These are phyloP conservation scores for Prunella fulvescens DNA, from an alignment of 2,113 vertebrate species.

Conservation along the genomic window DNA sequence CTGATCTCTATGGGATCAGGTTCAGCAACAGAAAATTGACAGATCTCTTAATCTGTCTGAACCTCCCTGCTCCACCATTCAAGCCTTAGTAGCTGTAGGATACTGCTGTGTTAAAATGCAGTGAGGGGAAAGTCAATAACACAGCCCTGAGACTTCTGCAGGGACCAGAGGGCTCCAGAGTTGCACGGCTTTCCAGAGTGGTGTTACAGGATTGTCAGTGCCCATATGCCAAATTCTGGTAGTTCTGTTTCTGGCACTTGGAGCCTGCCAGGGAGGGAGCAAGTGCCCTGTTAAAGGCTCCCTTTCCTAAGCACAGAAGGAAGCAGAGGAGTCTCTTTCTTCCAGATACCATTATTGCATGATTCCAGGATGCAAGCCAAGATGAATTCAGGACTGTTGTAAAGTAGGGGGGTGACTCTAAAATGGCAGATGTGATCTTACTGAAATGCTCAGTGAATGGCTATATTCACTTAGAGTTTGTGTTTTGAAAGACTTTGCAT, in stretches of 20 bases:
- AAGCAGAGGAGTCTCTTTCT: neutral
- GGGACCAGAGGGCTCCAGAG: neutral
- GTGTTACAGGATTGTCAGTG: neutral
- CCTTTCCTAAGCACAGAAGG: neutral
- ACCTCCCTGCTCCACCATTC: neutral
- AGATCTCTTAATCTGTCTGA: neutral
- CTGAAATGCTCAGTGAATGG: neutral
- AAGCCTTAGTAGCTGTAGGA: neutral
- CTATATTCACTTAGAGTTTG: neutral
- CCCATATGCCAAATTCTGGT: neutral
- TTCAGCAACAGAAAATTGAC: too few species aligned
- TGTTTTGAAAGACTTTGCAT: neutral
- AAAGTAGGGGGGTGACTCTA: neutral
- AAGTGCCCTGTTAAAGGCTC: neutral
- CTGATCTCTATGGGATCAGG: neutral
- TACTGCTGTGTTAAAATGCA: fast-evolving
- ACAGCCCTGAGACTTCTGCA: neutral
- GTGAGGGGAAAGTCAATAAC: neutral
- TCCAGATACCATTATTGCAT: neutral
- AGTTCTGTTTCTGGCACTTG: neutral
- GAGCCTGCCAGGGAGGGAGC: neutral
- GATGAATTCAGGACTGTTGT: neutral
- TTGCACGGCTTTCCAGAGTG: neutral
- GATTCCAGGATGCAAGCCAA: neutral
- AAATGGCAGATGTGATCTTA: neutral